These are phyloP conservation scores for Vombatus ursinus DNA, from an alignment of 2,113 vertebrate species.

Conservation along the genomic window DNA sequence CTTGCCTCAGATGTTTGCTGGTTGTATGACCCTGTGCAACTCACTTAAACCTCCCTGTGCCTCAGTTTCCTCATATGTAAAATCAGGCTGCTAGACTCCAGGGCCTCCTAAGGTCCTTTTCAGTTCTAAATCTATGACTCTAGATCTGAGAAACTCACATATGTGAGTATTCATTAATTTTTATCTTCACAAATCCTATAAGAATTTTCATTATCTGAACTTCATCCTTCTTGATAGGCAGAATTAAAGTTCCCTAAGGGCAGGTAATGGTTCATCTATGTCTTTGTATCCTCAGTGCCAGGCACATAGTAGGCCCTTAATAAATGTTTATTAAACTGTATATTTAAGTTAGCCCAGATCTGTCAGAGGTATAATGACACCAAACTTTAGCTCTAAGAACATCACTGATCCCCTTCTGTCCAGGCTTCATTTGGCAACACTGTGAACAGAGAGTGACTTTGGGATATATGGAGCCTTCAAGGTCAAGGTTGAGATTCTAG, in stretches of 20 bases:
- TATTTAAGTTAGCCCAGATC: conserved; percentile 4
- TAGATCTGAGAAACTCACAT: background rate
- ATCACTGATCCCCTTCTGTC: background rate
- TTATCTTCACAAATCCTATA: conserved; percentile 16
- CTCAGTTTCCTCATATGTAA: background rate
- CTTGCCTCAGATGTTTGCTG: background rate
- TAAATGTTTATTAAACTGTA: background rate
- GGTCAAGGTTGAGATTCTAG: background rate
- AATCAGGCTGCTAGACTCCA: background rate
- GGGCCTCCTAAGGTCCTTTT: background rate
- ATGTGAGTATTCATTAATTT: background rate
- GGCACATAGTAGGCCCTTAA: too few species aligned
- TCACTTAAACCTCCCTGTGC: background rate
- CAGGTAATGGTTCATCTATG: background rate
- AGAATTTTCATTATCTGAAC: conserved; percentile 41
- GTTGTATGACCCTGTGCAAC: background rate
- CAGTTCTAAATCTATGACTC: background rate
- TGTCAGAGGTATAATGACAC: background rate
- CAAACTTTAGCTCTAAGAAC: background rate
- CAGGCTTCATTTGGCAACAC: background rate
- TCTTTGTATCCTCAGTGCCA: too few species aligned
- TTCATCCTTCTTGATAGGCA: conserved; percentile 13
- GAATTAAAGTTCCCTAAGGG: background rate
- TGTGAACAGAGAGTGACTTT: background rate
- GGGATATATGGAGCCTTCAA: background rate